Evolutionary conservation across 1,140 invertebrate species (phyloP).

Genomic region (Dreissena rostriformis): DNA sequence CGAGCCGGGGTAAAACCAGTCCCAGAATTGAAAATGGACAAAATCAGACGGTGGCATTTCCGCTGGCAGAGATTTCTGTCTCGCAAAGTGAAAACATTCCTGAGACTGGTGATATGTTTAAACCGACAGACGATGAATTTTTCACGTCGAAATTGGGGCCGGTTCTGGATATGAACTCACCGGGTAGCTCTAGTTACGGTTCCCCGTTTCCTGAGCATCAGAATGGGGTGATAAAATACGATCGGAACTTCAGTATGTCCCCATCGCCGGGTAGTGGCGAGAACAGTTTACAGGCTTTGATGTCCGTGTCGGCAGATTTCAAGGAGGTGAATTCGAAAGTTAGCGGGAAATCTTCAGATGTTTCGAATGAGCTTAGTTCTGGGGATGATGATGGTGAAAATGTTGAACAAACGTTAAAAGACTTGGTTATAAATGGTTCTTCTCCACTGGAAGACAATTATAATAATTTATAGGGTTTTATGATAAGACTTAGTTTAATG

Average conservation of each 20-base stretch:
- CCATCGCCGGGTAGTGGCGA: conserved; percentile 44
- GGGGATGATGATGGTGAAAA: no score
- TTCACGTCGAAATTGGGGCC: conserved; percentile 27
- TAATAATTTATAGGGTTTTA: no score
- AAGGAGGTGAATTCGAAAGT: background rate
- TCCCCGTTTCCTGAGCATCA: conserved; percentile 45
- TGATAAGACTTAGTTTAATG: no score
- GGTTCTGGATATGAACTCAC: conserved; percentile 11
- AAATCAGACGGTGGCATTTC: conserved; percentile 4
- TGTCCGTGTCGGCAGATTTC: background rate
- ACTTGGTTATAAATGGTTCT: no score
- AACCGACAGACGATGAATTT: conserved; percentile 46
- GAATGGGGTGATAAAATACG: conserved; percentile 27
- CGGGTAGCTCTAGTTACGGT: conserved; percentile 42
- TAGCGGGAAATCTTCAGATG: background rate
- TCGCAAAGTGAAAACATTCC: background rate
- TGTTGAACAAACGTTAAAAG: no score
- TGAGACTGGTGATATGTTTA: conserved; percentile 47
- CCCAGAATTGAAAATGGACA: background rate
- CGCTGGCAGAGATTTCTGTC: background rate
- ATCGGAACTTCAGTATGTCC: conserved; percentile 43
- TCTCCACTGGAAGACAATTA: no score
- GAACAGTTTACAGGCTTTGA: conserved; percentile 8
- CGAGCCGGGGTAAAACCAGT: background rate
- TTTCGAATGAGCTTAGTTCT: background rate